A percentile compares a stretch with the other conserved stretches of the same genome.
Evolutionary conservation across 2,888 invertebrate species (phyloP).

Genomic region (Nephrotoma appendiculata): DNA sequence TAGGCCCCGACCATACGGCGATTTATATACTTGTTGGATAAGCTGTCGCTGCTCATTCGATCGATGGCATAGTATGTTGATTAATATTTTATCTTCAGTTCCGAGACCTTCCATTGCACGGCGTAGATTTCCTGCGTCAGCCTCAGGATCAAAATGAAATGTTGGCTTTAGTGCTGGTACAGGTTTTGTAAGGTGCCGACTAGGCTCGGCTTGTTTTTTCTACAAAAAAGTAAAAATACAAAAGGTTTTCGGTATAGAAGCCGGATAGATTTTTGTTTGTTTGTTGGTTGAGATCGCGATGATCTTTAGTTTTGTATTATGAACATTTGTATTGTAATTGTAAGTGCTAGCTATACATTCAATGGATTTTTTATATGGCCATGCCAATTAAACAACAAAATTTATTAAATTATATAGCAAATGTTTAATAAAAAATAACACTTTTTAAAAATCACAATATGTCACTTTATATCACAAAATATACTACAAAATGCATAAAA

Average conservation of each 20-base stretch:
- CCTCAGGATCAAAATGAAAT: conserved; percentile 50
- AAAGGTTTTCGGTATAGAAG: not conserved
- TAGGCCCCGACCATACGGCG: conserved; percentile 45
- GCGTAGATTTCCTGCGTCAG: conserved; percentile 67
- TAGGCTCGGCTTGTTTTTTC: not conserved
- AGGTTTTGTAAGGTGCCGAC: not conserved
- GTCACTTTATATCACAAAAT: not conserved
- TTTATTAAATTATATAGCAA: not conserved
- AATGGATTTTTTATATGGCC: not conserved
- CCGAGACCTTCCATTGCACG: conserved; percentile 84
- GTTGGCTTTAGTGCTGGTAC: not conserved
- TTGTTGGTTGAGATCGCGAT: not conserved
- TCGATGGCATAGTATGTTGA: conserved; percentile 66
- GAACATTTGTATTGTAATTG: not conserved
- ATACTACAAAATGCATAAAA: not conserved
- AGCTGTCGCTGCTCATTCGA: conserved; percentile 71
- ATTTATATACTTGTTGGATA: conserved; percentile 12
- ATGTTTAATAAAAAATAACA: not conserved
- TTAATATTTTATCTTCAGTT: conserved; percentile 81
- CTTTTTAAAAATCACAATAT: not conserved
- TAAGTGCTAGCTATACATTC: not conserved
- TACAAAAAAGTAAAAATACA: not conserved
- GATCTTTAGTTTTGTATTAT: not conserved
- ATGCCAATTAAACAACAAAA: not conserved
- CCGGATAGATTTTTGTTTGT: not conserved